phyloP scores from a whole-genome alignment of 2,113 vertebrate species.

The Polypterus senegalus region DNA sequence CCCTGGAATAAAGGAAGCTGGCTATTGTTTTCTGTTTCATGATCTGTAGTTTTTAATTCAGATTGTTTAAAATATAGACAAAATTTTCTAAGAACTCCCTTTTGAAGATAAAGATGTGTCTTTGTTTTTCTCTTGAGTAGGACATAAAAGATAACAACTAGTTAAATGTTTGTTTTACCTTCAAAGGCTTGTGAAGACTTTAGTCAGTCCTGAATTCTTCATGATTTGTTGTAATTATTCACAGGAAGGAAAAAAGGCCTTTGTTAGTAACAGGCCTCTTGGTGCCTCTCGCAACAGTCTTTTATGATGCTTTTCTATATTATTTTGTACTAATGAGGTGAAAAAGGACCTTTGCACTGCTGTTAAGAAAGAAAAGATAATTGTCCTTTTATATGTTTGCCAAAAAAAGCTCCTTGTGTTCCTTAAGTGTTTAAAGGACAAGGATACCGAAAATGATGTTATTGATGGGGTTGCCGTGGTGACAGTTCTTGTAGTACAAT shows the following conservation, averaged over 20 bases:
- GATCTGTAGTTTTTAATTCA: no score
- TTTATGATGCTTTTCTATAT: conserved; percentile 40
- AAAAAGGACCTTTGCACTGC: conserved; percentile 35
- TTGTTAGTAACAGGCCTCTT: conserved; percentile 48
- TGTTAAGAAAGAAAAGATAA: conserved; percentile 31
- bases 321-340: conserved; percentile 45
- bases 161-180: conserved; percentile 47
- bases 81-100: not conserved
- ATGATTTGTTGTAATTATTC: conserved; percentile 43
- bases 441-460: conserved; percentile 45
- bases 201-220: conserved; percentile 33
- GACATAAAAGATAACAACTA: conserved; percentile 43
- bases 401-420: conserved; percentile 32
- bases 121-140: conserved; percentile 33
- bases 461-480: conserved; percentile 52
- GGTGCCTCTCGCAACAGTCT: conserved; percentile 34
- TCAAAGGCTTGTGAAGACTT: conserved; percentile 31
- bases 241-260: conserved; percentile 31
- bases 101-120: conserved; percentile 26
- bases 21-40: no score
- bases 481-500: conserved; percentile 46
- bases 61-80: not conserved
- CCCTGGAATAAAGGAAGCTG: no score
- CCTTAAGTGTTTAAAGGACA: conserved; percentile 42
- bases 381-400: conserved; percentile 40